A percentile compares a stretch with the other conserved stretches of the same genome.
Conservation (phyloP, 1,140 invertebrate species). For the Metopolophium dirhodum region DNA sequence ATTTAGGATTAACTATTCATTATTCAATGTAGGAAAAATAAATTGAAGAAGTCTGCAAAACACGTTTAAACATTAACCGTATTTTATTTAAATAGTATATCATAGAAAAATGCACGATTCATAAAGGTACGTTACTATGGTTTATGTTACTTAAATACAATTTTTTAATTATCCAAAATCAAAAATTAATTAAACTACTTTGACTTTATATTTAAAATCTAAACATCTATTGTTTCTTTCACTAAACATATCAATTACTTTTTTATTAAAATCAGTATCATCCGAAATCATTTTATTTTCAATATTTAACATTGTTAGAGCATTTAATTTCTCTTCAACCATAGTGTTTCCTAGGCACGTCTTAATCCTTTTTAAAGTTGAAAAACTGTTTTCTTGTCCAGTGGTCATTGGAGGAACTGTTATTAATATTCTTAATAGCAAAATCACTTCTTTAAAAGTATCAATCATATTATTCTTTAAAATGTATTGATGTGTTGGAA, state of each 20-base stretch:
- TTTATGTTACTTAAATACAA: too few relatives aligned
- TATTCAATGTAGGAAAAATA: too few relatives aligned
- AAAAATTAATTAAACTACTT: background rate
- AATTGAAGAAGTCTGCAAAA: too few relatives aligned
- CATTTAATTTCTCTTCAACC: slow-evolving; percentile 56
- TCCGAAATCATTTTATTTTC: background rate
- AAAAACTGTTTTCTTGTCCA: slow-evolving; percentile 57
- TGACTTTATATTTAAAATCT: background rate
- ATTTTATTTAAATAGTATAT: too few relatives aligned
- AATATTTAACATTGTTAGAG: slow-evolving; percentile 44
- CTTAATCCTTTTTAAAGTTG: slow-evolving; percentile 59
- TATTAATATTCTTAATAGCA: slow-evolving; percentile 59
- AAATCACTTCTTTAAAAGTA: slow-evolving; percentile 59
- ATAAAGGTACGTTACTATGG: too few relatives aligned
- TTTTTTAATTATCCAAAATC: background rate
- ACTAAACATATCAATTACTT: background rate
- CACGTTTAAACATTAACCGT: too few relatives aligned
- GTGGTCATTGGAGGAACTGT: slow-evolving; percentile 59
- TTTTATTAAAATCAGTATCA: background rate
- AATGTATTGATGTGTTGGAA: background rate
- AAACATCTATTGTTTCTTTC: background rate
- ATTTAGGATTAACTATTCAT: too few relatives aligned
- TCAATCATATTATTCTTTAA: slow-evolving; percentile 55
- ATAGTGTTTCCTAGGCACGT: slow-evolving; percentile 57
- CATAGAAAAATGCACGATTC: too few relatives aligned